Conservation (phyloP, 1,140 invertebrate species). For the Temnothorax longispinosus region DNA sequence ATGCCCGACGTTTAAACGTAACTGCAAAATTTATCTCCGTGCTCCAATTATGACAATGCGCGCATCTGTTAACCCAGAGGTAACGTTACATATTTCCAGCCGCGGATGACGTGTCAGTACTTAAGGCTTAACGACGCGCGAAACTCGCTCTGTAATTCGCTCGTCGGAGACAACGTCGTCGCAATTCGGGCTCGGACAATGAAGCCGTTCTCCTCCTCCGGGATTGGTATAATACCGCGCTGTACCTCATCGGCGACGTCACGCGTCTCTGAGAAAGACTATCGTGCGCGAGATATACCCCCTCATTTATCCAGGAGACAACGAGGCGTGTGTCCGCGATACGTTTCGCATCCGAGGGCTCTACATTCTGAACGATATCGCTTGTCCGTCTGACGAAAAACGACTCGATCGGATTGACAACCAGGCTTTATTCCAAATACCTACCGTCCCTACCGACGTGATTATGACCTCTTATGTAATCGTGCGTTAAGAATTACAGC, state of each 20-base stretch:
- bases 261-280: conserved; percentile 52
- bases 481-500: not conserved
- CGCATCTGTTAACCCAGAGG: conserved; percentile 25
- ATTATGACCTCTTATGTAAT: conserved; percentile 7
- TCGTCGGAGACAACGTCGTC: conserved; percentile 28
- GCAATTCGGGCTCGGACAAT: conserved; percentile 38
- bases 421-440: not conserved
- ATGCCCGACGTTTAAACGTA: conserved; percentile 33
- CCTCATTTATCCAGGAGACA: conserved; percentile 51
- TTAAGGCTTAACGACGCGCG: conserved; percentile 53
- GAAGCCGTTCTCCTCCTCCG: conserved; percentile 36
- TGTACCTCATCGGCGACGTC: conserved; percentile 14
- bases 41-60: conserved; percentile 25
- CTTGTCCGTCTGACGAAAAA: not conserved
- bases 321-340: conserved; percentile 29
- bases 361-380: conserved; percentile 22
- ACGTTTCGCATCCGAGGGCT: not conserved
- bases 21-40: conserved; percentile 8
- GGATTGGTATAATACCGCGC: conserved; percentile 9
- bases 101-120: conserved; percentile 23
- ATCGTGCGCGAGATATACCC: conserved; percentile 13
- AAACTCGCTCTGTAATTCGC: conserved; percentile 36
- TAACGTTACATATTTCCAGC: conserved; percentile 39
- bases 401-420: conserved; percentile 21
- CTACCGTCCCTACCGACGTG: not conserved